phyloP scores from a whole-genome alignment of 2,113 vertebrate genomes.

The Pica pica region DNA sequence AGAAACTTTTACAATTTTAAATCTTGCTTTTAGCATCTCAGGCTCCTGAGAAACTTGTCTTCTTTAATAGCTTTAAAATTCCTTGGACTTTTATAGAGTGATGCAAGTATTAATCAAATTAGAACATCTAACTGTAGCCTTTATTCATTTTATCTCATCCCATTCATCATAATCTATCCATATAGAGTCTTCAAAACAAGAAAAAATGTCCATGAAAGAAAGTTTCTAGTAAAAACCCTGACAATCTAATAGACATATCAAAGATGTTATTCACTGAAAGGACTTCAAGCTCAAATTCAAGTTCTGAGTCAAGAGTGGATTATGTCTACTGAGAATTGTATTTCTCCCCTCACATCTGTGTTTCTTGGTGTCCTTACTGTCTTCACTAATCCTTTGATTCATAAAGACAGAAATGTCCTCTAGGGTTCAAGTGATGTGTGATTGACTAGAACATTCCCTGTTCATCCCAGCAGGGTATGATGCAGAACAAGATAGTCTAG shows the following conservation, averaged over 20 bases:
- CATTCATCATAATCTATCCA: not conserved
- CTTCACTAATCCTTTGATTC: conserved; percentile 14
- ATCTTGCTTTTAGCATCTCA: not conserved
- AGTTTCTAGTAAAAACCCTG: not conserved
- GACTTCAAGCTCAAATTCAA: not conserved
- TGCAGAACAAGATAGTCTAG: not conserved
- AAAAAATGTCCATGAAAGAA: not conserved
- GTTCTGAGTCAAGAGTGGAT: not conserved
- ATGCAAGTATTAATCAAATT: not conserved
- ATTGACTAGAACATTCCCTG: not conserved
- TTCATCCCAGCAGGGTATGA: not conserved
- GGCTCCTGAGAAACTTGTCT: not conserved
- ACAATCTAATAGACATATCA: not conserved
- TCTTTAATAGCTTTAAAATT: not conserved
- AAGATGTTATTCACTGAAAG: not conserved
- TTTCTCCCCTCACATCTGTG: not conserved
- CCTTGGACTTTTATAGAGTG: not conserved
- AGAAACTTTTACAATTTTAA: not conserved
- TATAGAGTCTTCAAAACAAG: not conserved
- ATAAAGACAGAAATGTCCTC: not conserved
- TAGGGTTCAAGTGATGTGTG: not conserved
- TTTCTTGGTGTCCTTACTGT: not conserved
- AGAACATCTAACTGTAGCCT: not conserved
- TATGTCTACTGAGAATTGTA: not conserved
- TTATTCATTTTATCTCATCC: not conserved